Conservation (phyloP, 2,797 vertebrate genomes). For the Darevskia mixta region DNA sequence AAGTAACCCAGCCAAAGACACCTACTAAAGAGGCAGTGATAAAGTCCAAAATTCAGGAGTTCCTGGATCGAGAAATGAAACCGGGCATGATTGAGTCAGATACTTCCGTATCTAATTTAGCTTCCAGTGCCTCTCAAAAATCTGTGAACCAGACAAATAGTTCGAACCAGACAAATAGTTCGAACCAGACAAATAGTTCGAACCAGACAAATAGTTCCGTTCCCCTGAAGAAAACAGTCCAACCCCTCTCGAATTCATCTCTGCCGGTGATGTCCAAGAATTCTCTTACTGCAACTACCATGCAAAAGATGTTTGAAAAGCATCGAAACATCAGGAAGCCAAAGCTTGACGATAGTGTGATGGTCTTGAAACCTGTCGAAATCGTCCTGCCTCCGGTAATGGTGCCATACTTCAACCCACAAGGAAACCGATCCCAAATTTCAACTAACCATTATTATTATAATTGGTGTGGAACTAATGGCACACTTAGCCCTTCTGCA, state of each 20-base stretch:
- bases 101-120: neutral
- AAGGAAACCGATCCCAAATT: slow-evolving; percentile 44
- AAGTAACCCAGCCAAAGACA: slow-evolving; percentile 24
- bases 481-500: slow-evolving; percentile 1
- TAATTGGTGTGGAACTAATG: slow-evolving; percentile 23
- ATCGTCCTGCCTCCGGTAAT: slow-evolving; percentile 79
- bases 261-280: slow-evolving; percentile 12
- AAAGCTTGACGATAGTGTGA: slow-evolving; percentile 59
- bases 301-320: neutral
- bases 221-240: slow-evolving; percentile 46
- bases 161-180: too few species aligned
- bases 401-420: slow-evolving; percentile 60
- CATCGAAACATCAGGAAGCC: slow-evolving; percentile 40
- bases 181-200: too few species aligned
- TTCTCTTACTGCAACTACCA: neutral
- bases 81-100: neutral
- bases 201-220: fast-evolving
- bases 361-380: slow-evolving; percentile 75
- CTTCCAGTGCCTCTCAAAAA: slow-evolving; percentile 6
- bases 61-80: slow-evolving; percentile 65
- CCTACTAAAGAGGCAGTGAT: slow-evolving; percentile 1
- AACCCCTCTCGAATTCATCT: neutral
- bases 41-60: slow-evolving; percentile 66
- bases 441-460: slow-evolving; percentile 43
- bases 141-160: fast-evolving